Conservation (phyloP, 2,797 vertebrate species). For the Perodicticus potto region DNA sequence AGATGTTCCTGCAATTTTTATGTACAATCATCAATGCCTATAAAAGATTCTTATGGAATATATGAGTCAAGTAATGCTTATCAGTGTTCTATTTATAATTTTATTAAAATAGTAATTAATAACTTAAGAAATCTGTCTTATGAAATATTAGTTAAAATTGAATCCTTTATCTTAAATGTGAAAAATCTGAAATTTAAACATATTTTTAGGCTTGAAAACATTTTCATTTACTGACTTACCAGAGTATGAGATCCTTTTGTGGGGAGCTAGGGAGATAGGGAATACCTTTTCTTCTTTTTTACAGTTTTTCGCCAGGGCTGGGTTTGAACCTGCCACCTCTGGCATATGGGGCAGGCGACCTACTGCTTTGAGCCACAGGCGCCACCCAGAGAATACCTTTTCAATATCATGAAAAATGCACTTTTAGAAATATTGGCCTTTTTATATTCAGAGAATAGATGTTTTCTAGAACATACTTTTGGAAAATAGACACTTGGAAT, state of each 20-base stretch:
- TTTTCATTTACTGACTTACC: conserved; percentile 31
- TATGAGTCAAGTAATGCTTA: neutral
- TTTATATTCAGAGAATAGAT: conserved; percentile 15
- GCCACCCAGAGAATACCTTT: neutral
- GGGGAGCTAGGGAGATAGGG: neutral
- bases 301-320: too few relatives aligned
- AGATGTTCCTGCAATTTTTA: neutral
- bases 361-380: too few relatives aligned
- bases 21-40: neutral
- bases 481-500: neutral
- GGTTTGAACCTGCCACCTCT: too few relatives aligned
- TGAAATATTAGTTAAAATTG: conserved; percentile 32
- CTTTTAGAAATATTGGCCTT: conserved; percentile 1
- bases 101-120: neutral
- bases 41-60: neutral
- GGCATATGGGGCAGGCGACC: too few relatives aligned
- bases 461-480: conserved; percentile 36
- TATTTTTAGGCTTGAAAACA: conserved; percentile 30
- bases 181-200: conserved; percentile 56
- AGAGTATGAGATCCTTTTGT: neutral
- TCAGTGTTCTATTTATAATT: conserved; percentile 46
- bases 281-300: neutral
- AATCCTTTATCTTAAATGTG: conserved; percentile 24
- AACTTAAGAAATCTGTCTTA: neutral
- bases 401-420: neutral